Evolutionary conservation across 2,888 invertebrate species (phyloP), one percentile per base, ranked within the genome.

Genomic region (Stenichneumon culpator): DNA sequence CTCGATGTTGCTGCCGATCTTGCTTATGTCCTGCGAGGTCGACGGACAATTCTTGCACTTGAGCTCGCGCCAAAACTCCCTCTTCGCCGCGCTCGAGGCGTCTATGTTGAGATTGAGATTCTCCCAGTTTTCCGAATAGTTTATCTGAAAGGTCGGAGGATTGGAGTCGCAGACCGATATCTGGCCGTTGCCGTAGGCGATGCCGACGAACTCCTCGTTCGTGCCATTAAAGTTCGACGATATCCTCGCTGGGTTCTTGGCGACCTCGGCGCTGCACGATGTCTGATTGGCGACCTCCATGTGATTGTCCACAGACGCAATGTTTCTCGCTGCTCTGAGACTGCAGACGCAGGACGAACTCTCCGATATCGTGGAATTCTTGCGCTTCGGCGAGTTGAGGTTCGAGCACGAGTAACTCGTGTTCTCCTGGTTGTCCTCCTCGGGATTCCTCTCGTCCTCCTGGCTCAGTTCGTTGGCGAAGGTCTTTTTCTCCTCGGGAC

Each of bases 111-210:
- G 47, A 83, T 93, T 94, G 3, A 94, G 82, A 73, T 92, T 93
- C 79, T 94, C 94, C 94, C 94, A 94, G 82, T 94, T 94, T 69
- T 93, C 93, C 0, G 93, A 91, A 75, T 94, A 94, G 70, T 94
- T 93, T 14, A 93, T 92, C 47, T 93, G 93, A 47, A 93, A 91
- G 19, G 90, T 89, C 5, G 93, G 88, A 22, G 92, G 93, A 84
- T 93, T 93, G 9, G 92, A 92, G 60, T 93, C 93, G 82, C 93
- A 94, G 0, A 93, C 92, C 3, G 93, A 89, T 16, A 93, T 88
- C 75, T 93, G 93, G 0, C 93, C 94, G 44, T 91, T 93, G 0
- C 94, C 94, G 22, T 93, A 93, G 5, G 94, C 93, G 1, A 94
- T 87, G 0, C 94, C 94, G 1, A 94, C 90, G 52, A 94, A 94